Percentiles rank a stretch among this genome's conserved stretches.
Evolutionary conservation across 2,797 vertebrate species (phyloP).

Genomic region (Nasua narica): DNA sequence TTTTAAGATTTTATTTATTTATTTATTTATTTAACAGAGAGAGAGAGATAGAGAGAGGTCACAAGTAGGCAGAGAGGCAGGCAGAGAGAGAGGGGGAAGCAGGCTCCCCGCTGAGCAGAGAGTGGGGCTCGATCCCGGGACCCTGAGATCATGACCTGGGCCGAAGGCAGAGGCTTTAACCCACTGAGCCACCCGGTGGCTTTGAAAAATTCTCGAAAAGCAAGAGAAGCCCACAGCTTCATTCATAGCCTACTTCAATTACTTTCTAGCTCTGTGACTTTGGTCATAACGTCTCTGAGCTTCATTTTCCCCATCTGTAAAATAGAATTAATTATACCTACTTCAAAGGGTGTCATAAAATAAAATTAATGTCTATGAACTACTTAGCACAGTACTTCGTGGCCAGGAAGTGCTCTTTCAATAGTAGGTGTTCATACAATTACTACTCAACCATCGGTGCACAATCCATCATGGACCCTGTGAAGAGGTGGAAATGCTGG

Average conservation of each 20-base stretch:
- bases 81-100: too few relatives aligned
- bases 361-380: neutral
- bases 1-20: too few relatives aligned
- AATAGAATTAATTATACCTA: neutral
- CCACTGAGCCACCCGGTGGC: too few relatives aligned
- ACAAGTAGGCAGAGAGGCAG: too few relatives aligned
- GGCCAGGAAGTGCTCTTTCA: neutral
- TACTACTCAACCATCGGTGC: neutral
- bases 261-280: neutral
- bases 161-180: too few relatives aligned
- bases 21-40: too few relatives aligned
- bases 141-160: too few relatives aligned
- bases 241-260: neutral
- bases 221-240: neutral
- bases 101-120: too few relatives aligned
- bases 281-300: neutral
- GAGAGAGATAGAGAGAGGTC: too few relatives aligned
- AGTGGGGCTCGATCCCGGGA: too few relatives aligned
- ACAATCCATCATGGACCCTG: neutral
- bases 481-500: neutral
- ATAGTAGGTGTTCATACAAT: neutral
- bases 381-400: neutral
- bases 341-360: conserved; percentile 2
- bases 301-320: neutral
- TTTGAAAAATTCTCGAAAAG: conserved; percentile 13